Base-by-base conservation (phyloP, 2,888 invertebrate genomes). In the Pterobdella sp. region DNA sequence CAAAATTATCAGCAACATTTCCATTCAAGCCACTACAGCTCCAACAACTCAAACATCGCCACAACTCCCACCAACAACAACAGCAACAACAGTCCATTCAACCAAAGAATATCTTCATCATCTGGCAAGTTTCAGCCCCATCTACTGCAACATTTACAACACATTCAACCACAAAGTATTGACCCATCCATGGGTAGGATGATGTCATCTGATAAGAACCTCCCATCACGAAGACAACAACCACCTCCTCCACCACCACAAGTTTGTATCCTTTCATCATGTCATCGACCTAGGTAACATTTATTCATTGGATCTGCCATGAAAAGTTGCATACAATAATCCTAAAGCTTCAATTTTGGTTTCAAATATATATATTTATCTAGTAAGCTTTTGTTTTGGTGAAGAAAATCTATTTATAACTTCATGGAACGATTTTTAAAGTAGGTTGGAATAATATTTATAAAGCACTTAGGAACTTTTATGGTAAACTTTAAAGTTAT, bases 241-340 rank as follows among this genome's bases (percentile, higher is more conserved):
- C 71, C 52, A 60, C 71, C 71, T 26, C 71, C 71, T n/a, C 71
- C 60, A 26, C 71, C 71, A 22, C 69, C 69, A 37, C 71, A 71
- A 36, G 71, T 71, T 56, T 2, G 22, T 29, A 22, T 1, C 18
- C 18, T 42, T 42, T 42, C 42, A 42, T 42, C 42, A 42, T 42
- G 7, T 42, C 42, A 14, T 42, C 18, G 42, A 18, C 18, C n/a
- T n/a, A n/a, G n/a, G n/a, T n/a, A n/a, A n/a, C n/a, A n/a, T n/a
- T n/a, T n/a, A n/a, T n/a, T n/a, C n/a, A n/a, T n/a, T n/a, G n/a
- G n/a, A n/a, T n/a, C n/a, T n/a, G n/a, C n/a, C n/a, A n/a, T n/a
- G n/a, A n/a, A n/a, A n/a, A n/a, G n/a, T n/a, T n/a, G n/a, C n/a
- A n/a, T n/a, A n/a, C n/a, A n/a, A n/a, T n/a, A n/a, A n/a, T n/a